Percentiles rank a stretch among this genome's conserved stretches.
These are phyloP conservation scores for Sphaerodactylus townsendi DNA, from an alignment of 2,113 vertebrate species.

Conservation along the genomic window DNA sequence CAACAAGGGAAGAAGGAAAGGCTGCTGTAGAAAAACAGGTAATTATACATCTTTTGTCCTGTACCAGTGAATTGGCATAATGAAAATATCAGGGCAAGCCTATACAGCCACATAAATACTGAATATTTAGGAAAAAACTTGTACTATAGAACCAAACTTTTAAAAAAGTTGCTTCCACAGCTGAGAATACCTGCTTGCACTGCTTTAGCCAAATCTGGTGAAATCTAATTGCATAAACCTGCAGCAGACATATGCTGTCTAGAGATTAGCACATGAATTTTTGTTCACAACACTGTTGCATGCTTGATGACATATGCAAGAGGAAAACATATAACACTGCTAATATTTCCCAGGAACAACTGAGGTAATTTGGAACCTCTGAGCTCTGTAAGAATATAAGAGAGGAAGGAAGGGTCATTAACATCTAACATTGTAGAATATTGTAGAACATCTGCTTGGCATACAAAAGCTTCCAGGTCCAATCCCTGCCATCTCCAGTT, in stretches of 20 bases:
- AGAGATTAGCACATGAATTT: background rate
- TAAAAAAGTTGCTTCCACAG: background rate
- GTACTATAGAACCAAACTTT: background rate
- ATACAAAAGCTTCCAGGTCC: too few species aligned
- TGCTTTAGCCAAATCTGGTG: background rate
- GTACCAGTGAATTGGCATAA: slow-evolving; percentile 34
- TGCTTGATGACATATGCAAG: background rate
- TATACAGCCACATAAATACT: slow-evolving; percentile 11
- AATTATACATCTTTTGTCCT: slow-evolving; percentile 57
- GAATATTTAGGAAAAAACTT: background rate
- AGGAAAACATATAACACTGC: background rate
- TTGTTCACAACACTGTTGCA: background rate
- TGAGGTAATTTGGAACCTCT: background rate
- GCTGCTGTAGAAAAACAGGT: slow-evolving; percentile 93
- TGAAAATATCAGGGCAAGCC: slow-evolving; percentile 11
- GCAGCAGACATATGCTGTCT: background rate
- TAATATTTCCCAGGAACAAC: background rate
- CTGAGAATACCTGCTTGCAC: background rate
- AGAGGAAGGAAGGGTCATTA: too few species aligned
- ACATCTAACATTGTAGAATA: too few species aligned
- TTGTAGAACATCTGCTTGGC: too few species aligned
- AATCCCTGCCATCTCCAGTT: too few species aligned
- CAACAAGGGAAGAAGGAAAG: slow-evolving; percentile 89
- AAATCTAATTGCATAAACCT: background rate
- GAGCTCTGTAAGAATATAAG: background rate